Evolutionary conservation across 2,113 vertebrate species (phyloP), one percentile per base, ranked within the genome.

Genomic region (Thymallus thymallus): DNA sequence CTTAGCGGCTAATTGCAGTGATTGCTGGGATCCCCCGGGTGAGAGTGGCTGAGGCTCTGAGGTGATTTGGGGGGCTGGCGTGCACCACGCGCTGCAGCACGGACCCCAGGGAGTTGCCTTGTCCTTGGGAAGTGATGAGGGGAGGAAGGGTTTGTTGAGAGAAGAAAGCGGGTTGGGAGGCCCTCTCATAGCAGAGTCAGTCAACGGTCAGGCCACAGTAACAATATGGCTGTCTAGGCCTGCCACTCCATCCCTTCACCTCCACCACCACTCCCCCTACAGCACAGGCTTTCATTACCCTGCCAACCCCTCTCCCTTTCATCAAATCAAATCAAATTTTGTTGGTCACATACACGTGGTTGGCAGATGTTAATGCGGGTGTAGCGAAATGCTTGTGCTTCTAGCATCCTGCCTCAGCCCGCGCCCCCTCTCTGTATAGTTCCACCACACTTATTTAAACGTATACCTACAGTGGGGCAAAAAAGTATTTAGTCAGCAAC

Each of bases 1-100:
- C 91, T 92, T 91, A 88, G 87, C 80, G 79, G 86, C 91, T 93
- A 93, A 93, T 93, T 93, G 91, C 92, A 88, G 89, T 85, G 89
- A 92, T 92, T 88, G 91, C 88, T 22, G 79, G 84, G 86, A 89
- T 90, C 89, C 88, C 68, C 87, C 85, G 83, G 86, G 84, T 86
- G 86, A 84, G 84, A 82, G 62, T 56, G 71, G 82, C 83, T 84
- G 85, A 20, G 18, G 87, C 89, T 87, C 71, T 48, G 83, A 73
- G 85, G 87, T 85, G 87, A 87, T 86, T 89, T 82, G 81, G 24
- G 74, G 24, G 62, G 82, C 71, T 80, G 84, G 83, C 7, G 79
- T 81, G 74, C 80, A 81, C 77, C 88, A 89, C 85, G 74, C 84
- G 86, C 81, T 81, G 70, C 65, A n/a, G 46, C 68, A 4, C 2